Conservation (phyloP, 1,140 invertebrate genomes). For the Eumeta japonica region DNA sequence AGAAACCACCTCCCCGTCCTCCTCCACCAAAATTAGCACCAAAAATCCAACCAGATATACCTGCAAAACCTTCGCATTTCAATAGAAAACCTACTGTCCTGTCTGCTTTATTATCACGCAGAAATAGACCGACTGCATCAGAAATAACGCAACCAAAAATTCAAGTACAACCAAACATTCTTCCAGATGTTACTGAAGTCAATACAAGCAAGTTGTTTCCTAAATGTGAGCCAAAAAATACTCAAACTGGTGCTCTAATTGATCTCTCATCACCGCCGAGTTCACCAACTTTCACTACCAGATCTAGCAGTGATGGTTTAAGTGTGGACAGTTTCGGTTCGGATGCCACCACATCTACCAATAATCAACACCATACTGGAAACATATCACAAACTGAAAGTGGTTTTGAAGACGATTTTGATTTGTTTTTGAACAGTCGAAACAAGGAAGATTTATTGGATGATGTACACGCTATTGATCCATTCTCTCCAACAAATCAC, state of each 20-base stretch:
- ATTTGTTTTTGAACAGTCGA: slow-evolving; percentile 57
- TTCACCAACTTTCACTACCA: slow-evolving; percentile 70
- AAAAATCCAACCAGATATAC: slow-evolving; percentile 29
- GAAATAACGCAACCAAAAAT: slow-evolving; percentile 10
- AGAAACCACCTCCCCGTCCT: slow-evolving; percentile 57
- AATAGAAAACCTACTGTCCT: slow-evolving; percentile 55
- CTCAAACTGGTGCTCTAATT: slow-evolving; percentile 56
- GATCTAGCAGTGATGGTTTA: slow-evolving; percentile 70
- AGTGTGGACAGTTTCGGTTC: slow-evolving; percentile 74
- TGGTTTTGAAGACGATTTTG: slow-evolving; percentile 76
- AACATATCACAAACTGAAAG: slow-evolving; percentile 72
- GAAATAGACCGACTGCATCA: slow-evolving; percentile 33
- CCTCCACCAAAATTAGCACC: slow-evolving; percentile 56
- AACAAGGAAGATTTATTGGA: slow-evolving; percentile 57
- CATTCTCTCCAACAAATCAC: slow-evolving; percentile 38
- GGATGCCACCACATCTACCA: slow-evolving; percentile 64
- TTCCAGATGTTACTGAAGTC: slow-evolving; percentile 45
- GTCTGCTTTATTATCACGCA: slow-evolving; percentile 40
- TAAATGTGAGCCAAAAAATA: slow-evolving; percentile 46
- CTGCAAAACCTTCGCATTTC: slow-evolving; percentile 48
- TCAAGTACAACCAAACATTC: slow-evolving; percentile 18
- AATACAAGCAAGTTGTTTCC: slow-evolving; percentile 41
- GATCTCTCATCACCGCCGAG: slow-evolving; percentile 67
- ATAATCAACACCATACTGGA: slow-evolving; percentile 56
- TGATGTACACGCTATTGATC: slow-evolving; percentile 42